Evolutionary conservation across 2,113 vertebrate genomes (phyloP), one percentile per base, ranked within the genome.

Genomic region (Hystrix cristata): DNA sequence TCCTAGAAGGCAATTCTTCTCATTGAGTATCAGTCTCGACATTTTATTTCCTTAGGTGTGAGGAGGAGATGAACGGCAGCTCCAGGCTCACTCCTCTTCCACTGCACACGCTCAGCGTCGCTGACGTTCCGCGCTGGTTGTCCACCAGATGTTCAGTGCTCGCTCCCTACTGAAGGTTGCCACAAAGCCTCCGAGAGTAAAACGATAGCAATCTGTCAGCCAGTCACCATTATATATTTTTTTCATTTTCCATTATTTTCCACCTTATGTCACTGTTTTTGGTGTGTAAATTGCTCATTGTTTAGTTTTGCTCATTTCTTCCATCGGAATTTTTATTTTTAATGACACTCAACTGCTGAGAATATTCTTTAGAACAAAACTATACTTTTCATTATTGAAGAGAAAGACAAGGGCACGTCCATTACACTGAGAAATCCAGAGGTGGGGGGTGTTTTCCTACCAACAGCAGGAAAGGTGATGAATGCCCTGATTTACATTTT

Each of bases 251-350:
- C 97, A 98, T 98, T 99, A 98, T 98, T 98, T 97, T 87, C 67
- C 71, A 98, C 98, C 98, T 98, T 99, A 98, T 98, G 98, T 96
- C 97, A 98, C 96, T 98, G 98, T 98, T 99, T 99, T 98, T 88
- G 88, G 72, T 96, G 96, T 96, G 96, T 95, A 93, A 98, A 98
- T 98, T 97, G 96, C 88, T 93, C 53, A 0, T 97, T 97, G 95
- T 96, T 98, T 98, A 97, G 97, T 98, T 98, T 96, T 94, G 38
- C 43, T 97, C 0, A 1, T 95, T 98, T 65, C 81, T 98, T 97
- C 65, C 67, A 96, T 92, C 51, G 82, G 82, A 98, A 91, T 97
- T 98, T 98, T 98, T 86, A 96, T 96, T 98, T 98, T 97, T 98
- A 98, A 98, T 97, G 96, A 96, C 93, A 98, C 96, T 97, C 31